Conservation (phyloP, 2,888 invertebrate genomes). For the Dysmachus trigonus region DNA sequence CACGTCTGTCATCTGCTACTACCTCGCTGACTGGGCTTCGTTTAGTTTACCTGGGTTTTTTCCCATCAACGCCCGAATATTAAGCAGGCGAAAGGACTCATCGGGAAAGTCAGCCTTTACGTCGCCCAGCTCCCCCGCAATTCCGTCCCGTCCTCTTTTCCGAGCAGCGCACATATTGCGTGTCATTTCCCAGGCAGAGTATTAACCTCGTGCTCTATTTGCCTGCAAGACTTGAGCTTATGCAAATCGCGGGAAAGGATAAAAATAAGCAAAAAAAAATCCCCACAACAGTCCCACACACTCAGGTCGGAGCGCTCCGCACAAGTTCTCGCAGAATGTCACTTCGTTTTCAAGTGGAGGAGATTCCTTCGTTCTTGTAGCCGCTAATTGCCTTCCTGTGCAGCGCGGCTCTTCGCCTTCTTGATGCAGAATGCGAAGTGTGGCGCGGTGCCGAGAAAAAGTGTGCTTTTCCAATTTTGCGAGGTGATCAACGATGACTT, state of each 20-base stretch:
- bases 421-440: not conserved
- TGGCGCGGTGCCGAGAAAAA: not conserved
- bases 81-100: not conserved
- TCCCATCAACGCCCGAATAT: not conserved
- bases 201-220: constrained; percentile 5
- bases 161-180: not conserved
- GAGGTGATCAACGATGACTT: not conserved
- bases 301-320: not conserved
- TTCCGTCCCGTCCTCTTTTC: not conserved
- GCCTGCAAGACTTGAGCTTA: not conserved
- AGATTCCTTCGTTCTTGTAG: not conserved
- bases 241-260: not conserved
- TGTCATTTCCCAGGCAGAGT: not conserved
- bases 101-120: not conserved
- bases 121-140: too few species aligned
- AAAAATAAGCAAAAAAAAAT: constrained; percentile 14
- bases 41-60: not conserved
- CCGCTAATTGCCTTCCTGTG: not conserved
- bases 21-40: not conserved
- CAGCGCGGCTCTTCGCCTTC: not conserved
- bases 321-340: not conserved
- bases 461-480: not conserved
- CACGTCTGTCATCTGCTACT: not conserved
- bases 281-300: not conserved
- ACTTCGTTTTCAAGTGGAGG: not conserved